These are phyloP conservation scores for Aromia moschata DNA, from an alignment of 2,888 invertebrate genomes.

Conservation along the genomic window DNA sequence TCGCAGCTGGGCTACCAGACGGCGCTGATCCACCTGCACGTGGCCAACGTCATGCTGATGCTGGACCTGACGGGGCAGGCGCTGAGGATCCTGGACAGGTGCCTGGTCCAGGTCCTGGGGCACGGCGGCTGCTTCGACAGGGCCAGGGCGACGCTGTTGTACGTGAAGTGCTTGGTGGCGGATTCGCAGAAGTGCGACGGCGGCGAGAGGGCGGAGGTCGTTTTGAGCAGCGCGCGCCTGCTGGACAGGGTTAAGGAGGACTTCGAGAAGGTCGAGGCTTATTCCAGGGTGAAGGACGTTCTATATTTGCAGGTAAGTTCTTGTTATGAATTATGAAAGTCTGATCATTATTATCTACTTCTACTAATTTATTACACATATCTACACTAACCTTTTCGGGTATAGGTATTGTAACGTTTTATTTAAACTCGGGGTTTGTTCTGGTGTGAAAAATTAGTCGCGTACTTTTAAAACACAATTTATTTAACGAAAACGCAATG, in stretches of 20 bases:
- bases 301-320: constrained; percentile 76
- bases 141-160: constrained; percentile 78
- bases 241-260: constrained; percentile 74
- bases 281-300: constrained; percentile 77
- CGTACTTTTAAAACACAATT: no score
- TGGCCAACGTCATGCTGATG: constrained; percentile 79
- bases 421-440: no score
- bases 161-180: constrained; percentile 81
- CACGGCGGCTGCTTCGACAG: constrained; percentile 85
- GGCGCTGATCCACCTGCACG: constrained; percentile 78
- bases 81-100: constrained; percentile 70
- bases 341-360: no score
- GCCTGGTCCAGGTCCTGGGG: constrained; percentile 71
- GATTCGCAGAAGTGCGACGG: constrained; percentile 64
- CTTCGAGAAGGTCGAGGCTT: constrained; percentile 80
- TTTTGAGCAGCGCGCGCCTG: constrained; percentile 69
- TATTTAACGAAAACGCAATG: no score
- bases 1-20: constrained; percentile 82
- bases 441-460: no score
- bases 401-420: no score
- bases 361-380: no score
- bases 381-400: no score
- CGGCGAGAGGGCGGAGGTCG: constrained; percentile 65
- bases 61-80: constrained; percentile 83
- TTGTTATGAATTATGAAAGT: no score